Conservation (phyloP, 1,140 invertebrate species). For the Dolichoris vasculosae region DNA sequence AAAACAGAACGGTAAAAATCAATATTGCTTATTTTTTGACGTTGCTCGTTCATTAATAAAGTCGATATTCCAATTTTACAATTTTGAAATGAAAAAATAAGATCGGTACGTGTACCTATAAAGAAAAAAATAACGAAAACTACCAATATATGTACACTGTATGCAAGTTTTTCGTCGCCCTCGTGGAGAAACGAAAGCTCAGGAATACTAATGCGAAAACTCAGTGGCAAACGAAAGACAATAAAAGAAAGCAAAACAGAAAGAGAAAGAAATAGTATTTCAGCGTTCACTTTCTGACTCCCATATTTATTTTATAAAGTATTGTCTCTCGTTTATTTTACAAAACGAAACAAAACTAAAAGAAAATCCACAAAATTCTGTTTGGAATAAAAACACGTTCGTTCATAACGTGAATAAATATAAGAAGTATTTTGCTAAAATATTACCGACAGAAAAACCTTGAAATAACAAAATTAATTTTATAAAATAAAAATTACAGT, state of each 20-base stretch:
- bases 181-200: conserved; percentile 30
- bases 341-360: conserved; percentile 32
- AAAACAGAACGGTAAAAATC: too few species aligned
- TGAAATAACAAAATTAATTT: too few species aligned
- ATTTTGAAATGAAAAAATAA: background rate
- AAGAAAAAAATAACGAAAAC: conserved; percentile 1
- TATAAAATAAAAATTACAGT: too few species aligned
- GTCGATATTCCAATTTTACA: too few species aligned
- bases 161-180: conserved; percentile 7
- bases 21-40: too few species aligned
- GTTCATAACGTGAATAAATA: background rate
- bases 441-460: too few species aligned
- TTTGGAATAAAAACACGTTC: background rate
- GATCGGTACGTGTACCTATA: background rate
- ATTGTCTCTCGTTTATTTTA: conserved; percentile 50
- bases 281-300: conserved; percentile 45
- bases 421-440: too few species aligned
- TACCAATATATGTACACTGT: background rate
- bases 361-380: background rate
- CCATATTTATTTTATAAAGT: conserved; percentile 67
- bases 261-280: background rate
- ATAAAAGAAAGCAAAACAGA: background rate
- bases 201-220: conserved; percentile 3
- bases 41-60: too few species aligned
- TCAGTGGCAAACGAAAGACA: conserved; percentile 1